A percentile compares a stretch with the other conserved stretches of the same genome.
These are phyloP conservation scores for Catharus fuscescens DNA, from an alignment of 2,113 vertebrate species.

Conservation along the genomic window DNA sequence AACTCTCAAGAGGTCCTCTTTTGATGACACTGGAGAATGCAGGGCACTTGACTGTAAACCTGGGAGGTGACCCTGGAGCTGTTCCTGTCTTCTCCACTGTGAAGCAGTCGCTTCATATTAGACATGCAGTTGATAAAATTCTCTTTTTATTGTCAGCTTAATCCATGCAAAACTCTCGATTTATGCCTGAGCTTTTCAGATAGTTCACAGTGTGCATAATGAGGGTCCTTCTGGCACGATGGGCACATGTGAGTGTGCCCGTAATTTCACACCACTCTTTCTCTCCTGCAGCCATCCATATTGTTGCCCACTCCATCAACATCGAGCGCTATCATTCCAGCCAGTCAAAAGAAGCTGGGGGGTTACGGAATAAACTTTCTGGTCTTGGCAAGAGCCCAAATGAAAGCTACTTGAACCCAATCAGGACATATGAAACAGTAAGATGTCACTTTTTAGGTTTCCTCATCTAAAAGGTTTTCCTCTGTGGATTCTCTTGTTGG, in stretches of 20 bases:
- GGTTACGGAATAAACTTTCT: slow-evolving; percentile 73
- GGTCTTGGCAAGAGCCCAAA: slow-evolving; percentile 72
- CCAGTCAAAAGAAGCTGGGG: slow-evolving; percentile 59
- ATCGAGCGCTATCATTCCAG: slow-evolving; percentile 73
- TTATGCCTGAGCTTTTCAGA: not conserved
- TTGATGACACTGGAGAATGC: not conserved
- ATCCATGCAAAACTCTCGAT: not conserved
- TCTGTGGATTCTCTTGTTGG: not conserved
- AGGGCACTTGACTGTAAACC: not conserved
- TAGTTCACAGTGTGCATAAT: not conserved
- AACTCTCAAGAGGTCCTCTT: not conserved
- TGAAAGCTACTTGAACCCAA: slow-evolving; percentile 83
- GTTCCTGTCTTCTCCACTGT: not conserved
- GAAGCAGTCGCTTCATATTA: not conserved
- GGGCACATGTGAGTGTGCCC: not conserved
- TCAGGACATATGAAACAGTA: slow-evolving; percentile 75
- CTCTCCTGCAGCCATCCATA: slow-evolving; percentile 72
- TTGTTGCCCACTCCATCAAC: slow-evolving; percentile 78
- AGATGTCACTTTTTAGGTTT: slow-evolving; percentile 42
- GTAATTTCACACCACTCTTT: not conserved
- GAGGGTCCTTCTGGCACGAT: not conserved
- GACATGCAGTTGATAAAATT: not conserved
- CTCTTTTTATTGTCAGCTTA: not conserved
- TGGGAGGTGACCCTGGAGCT: not conserved
- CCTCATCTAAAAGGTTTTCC: slow-evolving; percentile 13